Evolutionary conservation across 2,797 vertebrate species (phyloP), one percentile per base, ranked within the genome.

Genomic region (Enteromius radiatus): DNA sequence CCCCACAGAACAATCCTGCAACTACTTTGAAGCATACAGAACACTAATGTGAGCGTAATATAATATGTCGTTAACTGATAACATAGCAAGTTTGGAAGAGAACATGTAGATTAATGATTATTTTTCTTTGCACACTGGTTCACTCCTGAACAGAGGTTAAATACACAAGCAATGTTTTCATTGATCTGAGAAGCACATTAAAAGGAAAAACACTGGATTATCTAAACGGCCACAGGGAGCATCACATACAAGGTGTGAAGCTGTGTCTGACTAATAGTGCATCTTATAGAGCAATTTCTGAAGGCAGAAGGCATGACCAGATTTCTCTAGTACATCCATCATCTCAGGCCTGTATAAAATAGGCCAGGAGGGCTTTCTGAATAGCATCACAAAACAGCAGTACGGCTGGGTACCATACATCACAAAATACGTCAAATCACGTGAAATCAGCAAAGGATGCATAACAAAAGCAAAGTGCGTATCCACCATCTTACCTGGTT

Each of bases 261-360:
- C 63, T 49, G 86, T 52, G 67, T 79, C 85, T 80, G 83, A 86
- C 86, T 89, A 91, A 91, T 88, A 86, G 88, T 78, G 83, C 84
- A 86, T 88, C 88, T 87, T 85, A 87, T 73, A 87, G 82, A 84
- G 85, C 87, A 87, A 87, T 91, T 87, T 90, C 82, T 87, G 83
- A 87, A 86, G 83, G 85, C 85, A 90, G 83, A 86, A 88, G 83
- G 83, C 89, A 85, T 88, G 86, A 82, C 71, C 31, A 77, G 85
- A 87, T 80, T 84, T 84, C 79, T 87, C 52, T 78, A 82, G 71
- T 76, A 76, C 86, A 88, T 88, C 80, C 82, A 87, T 87, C 87
- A 88, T 86, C 86, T 69, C 77, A 83, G 76, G 76, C 77, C 47
- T 70, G 73, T 43, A 67, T 65, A 70, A 81, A 68, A 84, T 82